phyloP scores from a whole-genome alignment of 2,888 invertebrate genomes.

The Cephus spinipes region DNA sequence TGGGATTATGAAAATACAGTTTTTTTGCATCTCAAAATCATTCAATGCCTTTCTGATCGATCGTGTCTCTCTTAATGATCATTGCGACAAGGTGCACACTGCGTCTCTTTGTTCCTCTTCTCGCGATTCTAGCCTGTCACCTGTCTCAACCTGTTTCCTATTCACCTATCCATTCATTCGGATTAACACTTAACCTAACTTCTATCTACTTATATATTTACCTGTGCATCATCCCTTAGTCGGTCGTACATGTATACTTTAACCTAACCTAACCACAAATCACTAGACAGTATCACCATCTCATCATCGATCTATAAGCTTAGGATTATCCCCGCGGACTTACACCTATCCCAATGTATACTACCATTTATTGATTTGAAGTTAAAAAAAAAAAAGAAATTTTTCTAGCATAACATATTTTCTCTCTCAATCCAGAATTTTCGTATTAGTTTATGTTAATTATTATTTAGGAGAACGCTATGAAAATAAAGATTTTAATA shows the following conservation, averaged over 20 bases:
- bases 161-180: not conserved
- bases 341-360: conserved; percentile 23
- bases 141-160: not conserved
- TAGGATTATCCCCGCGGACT: conserved; percentile 32
- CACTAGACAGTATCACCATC: conserved; percentile 21
- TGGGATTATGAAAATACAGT: not conserved
- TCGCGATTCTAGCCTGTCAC: too few relatives aligned
- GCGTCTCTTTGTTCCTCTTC: too few relatives aligned
- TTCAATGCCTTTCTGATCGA: too few relatives aligned
- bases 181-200: not conserved
- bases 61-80: too few relatives aligned
- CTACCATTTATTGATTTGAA: conserved; percentile 25
- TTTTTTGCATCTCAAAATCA: too few relatives aligned
- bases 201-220: conserved; percentile 19
- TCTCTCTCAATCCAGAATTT: conserved; percentile 36
- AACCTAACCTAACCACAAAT: conserved; percentile 11
- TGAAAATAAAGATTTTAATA: conserved; percentile 61
- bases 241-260: conserved; percentile 9
- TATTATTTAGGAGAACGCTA: conserved; percentile 58
- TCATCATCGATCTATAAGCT: conserved; percentile 37
- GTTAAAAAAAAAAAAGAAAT: conserved; percentile 23
- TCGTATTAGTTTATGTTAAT: conserved; percentile 54
- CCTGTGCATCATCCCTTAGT: conserved; percentile 27
- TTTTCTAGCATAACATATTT: conserved; percentile 33
- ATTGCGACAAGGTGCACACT: too few relatives aligned